Evolutionary conservation across 2,888 invertebrate species (phyloP), one percentile per base, ranked within the genome.

Genomic region (Parelbella ahira): DNA sequence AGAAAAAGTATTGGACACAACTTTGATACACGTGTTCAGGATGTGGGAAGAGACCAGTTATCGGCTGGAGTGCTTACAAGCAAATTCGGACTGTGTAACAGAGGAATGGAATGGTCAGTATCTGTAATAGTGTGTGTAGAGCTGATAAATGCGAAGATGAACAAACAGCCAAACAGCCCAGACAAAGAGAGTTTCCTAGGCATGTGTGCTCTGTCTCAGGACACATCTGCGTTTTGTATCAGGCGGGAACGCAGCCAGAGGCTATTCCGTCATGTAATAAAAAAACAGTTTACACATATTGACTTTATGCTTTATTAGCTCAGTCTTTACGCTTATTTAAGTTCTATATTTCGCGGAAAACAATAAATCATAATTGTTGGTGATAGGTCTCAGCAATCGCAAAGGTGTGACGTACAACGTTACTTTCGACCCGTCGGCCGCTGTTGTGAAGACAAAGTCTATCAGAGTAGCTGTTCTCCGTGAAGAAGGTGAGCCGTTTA

Each of bases 21-120:
- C 88, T 6, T 89, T 97, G 38, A 83, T 91, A 15, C 82, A 90
- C 0, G 83, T 97, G 23, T 93, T 94, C 74, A 91, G 92, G 60
- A 90, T 93, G 67, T 99, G 99, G 99, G 99, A 99, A 74, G 96
- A 96, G 68, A 98, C 98, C 0, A 97, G 98, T 76, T 97, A 94
- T 68, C 92, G 92, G 52, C 74, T 99, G 37, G 99, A 99, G 70
- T 88, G 92, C 49, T 89, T 92, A 6, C 99, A 99, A 80, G 92
- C 95, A 0, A 94, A 95, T 65, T 86, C 90, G 0, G 88, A 90
- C 2, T 97, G 96, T 66, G 94, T 94, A 1, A 79, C 89, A 24
- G 91, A 94, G 59, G 98, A 99, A 81, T 94, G 91, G 79, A 81
- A 88, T 37, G 92, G 89, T 88, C 62, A 18, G 30, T 38, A 19